These are phyloP conservation scores for Pediacus dermestoides DNA, from an alignment of 2,888 invertebrate species.

Conservation along the genomic window DNA sequence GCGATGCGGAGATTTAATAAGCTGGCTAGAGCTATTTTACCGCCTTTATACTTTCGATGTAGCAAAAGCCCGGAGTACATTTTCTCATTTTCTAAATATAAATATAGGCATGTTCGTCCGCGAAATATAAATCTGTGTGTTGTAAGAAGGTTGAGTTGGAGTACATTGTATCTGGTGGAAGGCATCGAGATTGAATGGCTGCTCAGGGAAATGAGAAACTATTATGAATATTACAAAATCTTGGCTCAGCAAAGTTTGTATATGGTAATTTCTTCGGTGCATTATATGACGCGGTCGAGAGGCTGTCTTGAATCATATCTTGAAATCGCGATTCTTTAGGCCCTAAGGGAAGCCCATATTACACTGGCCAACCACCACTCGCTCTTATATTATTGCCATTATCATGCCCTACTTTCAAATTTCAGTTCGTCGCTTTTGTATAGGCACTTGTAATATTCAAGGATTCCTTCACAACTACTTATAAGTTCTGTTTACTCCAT, in stretches of 20 bases:
- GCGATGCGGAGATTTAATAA: too few relatives aligned
- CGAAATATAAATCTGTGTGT: conserved; percentile 1
- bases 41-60: too few relatives aligned
- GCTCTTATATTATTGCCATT: conserved; percentile 27
- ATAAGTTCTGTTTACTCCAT: too few relatives aligned
- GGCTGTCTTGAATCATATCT: conserved; percentile 43
- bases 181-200: conserved; percentile 35
- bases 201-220: conserved; percentile 40
- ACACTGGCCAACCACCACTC: conserved; percentile 21
- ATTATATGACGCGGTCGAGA: conserved; percentile 38
- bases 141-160: background rate
- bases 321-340: conserved; percentile 36
- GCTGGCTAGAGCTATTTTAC: too few relatives aligned
- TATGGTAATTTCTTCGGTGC: conserved; percentile 44
- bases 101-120: conserved; percentile 1
- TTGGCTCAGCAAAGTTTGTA: conserved; percentile 35
- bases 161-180: conserved; percentile 2
- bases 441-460: conserved; percentile 17
- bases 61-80: too few relatives aligned
- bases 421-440: conserved; percentile 11
- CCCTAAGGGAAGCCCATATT: conserved; percentile 28
- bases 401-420: conserved; percentile 29
- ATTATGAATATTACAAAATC: conserved; percentile 44
- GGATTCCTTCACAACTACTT: conserved; percentile 3
- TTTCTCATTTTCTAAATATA: conserved; percentile 3